Evolutionary conservation across 2,797 vertebrate species (phyloP).

Genomic region (Phaenicophaeus curvirostris): DNA sequence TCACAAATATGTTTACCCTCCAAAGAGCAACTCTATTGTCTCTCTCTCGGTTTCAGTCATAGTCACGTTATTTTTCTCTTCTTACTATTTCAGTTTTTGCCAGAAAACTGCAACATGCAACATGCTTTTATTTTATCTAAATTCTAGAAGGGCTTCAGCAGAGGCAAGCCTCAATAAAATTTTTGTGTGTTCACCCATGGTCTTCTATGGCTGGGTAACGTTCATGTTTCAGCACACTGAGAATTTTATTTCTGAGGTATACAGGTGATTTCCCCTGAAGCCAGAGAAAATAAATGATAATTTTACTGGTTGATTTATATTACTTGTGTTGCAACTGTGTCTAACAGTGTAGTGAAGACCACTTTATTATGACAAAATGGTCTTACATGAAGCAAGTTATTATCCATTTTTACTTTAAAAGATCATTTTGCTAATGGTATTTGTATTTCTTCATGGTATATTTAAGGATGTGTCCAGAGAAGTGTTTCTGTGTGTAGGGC

Average conservation of each 20-base stretch:
- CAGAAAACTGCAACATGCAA: neutral
- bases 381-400: neutral
- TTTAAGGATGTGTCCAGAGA: neutral
- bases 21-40: neutral
- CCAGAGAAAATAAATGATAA: constrained; percentile 12
- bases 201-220: neutral
- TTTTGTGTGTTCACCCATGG: neutral
- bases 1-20: neutral
- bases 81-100: neutral
- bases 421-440: neutral
- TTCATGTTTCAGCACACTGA: constrained; percentile 15
- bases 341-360: neutral
- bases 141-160: neutral
- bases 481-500: neutral
- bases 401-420: constrained; percentile 17
- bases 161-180: neutral
- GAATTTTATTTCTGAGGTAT: constrained; percentile 36
- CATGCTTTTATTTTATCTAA: neutral
- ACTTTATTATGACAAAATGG: constrained; percentile 20
- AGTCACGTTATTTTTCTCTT: neutral
- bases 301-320: constrained; percentile 21
- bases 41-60: neutral
- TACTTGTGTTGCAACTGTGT: neutral
- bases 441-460: constrained; percentile 1
- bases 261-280: constrained; percentile 15